A percentile compares a stretch with the other conserved stretches of the same genome.
Evolutionary conservation across 2,888 invertebrate species (phyloP).

Genomic region (Caradrina kadenii): DNA sequence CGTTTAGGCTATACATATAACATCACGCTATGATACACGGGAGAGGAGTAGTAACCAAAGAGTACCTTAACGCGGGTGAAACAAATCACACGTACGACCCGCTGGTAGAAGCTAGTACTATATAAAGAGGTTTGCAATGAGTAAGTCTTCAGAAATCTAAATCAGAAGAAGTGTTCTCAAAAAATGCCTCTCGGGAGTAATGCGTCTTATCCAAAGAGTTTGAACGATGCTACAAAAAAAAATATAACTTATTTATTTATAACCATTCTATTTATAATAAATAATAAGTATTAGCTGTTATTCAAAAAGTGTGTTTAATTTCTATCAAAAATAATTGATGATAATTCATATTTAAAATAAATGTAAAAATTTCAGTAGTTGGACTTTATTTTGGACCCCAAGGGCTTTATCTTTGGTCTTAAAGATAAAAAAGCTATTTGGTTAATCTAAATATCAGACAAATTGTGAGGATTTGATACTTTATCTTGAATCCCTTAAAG

Average conservation of each 20-base stretch:
- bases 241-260: too few species aligned
- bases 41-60: too few species aligned
- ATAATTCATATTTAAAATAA: slow-evolving; percentile 7
- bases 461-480: slow-evolving; percentile 12
- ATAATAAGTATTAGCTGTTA: neutral
- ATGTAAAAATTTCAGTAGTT: slow-evolving; percentile 7
- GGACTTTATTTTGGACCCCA: neutral
- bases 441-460: slow-evolving; percentile 23
- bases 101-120: too few species aligned
- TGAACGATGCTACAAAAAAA: neutral
- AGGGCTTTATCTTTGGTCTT: slow-evolving; percentile 16
- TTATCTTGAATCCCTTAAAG: slow-evolving; percentile 18
- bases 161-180: neutral
- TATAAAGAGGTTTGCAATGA: neutral
- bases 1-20: too few species aligned
- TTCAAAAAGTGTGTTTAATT: slow-evolving; percentile 16
- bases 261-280: too few species aligned
- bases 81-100: too few species aligned
- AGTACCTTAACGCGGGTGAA: too few species aligned
- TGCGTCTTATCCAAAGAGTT: slow-evolving; percentile 3
- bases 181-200: slow-evolving; percentile 5
- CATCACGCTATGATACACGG: too few species aligned
- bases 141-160: slow-evolving; percentile 1
- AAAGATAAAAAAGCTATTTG: slow-evolving; percentile 4
- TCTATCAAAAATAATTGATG: neutral